These are phyloP conservation scores for Platycnemis pennipes DNA, from an alignment of 2,888 invertebrate genomes.

Conservation along the genomic window DNA sequence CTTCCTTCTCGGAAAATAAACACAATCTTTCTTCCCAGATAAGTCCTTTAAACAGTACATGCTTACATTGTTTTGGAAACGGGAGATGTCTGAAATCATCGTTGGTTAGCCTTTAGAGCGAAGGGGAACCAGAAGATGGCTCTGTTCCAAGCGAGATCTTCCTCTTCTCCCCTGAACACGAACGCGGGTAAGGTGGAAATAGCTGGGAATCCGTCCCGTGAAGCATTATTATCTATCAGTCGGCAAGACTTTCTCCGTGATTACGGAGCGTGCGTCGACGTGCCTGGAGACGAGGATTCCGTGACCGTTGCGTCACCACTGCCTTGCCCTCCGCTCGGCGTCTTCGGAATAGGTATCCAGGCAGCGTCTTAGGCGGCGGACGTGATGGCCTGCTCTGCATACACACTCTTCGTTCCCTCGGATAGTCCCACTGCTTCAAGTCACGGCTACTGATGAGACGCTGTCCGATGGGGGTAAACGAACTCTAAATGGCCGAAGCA, in stretches of 20 bases:
- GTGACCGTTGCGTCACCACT: not conserved
- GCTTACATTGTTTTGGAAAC: slow-evolving; percentile 1
- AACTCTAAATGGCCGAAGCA: not conserved
- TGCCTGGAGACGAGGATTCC: not conserved
- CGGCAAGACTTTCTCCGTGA: not conserved
- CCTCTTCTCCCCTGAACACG: not conserved
- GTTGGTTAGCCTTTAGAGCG: not conserved
- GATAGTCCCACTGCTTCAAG: not conserved
- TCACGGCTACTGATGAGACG: not conserved
- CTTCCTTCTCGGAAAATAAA: no score
- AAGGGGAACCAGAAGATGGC: not conserved
- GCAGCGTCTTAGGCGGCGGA: not conserved
- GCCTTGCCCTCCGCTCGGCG: not conserved
- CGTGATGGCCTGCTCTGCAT: not conserved
- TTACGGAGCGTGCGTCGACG: not conserved
- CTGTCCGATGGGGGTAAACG: not conserved
- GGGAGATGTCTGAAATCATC: not conserved
- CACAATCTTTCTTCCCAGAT: not conserved
- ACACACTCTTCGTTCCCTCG: not conserved
- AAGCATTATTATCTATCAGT: not conserved
- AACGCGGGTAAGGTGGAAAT: not conserved
- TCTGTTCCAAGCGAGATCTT: not conserved
- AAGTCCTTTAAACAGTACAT: not conserved
- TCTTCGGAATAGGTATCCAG: not conserved
- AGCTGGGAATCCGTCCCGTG: not conserved